Evolutionary conservation across 2,113 vertebrate species (phyloP), one percentile per base, ranked within the genome.

Genomic region (Lepus europaeus): DNA sequence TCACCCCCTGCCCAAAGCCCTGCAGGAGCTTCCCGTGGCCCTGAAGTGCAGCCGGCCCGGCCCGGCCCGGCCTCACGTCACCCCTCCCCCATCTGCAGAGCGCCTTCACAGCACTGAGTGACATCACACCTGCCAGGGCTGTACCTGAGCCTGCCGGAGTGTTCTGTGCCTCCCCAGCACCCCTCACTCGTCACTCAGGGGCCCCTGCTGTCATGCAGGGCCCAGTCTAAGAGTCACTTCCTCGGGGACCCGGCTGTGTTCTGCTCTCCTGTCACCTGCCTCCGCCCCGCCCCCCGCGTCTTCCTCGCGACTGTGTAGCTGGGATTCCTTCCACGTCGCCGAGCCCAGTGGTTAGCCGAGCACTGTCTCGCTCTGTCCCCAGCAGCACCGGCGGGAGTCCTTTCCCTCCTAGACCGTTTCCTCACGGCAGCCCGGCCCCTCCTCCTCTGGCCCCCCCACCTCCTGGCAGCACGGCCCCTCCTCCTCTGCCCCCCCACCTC

Each of bases 301-400:
- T 45, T 45, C 45, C 45, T 45, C 45, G 6, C 45, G 45, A 45
- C 45, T 45, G 45, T 45, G 45, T 45, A 45, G 5, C 45, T 45
- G 45, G 45, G 45, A 6, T 16, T 12, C 13, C 33, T 39, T 36
- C 83, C 29, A 31, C 33, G 22, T 9, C 29, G 77, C 88, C 17
- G 9, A 77, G 3, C 68, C 27, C 66, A 2, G 33, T 0, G 20
- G 39, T 12, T 14, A 5, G 5, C 63, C 16, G 3, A 27, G 69
- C 39, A 0, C 78, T 17, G 7, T 9, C 68, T 20, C 13, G 5
- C 63, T 36, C 3, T 0, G 0, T 8, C 63, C 31, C 6, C 22
- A 20, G 45, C 45, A 79, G 33, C 74, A 49, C 6, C 16, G 36
- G 39, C 13, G 0, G 8, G 11, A 2, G 31, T n/a, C 45, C 4